Base-by-base conservation (phyloP, 1,140 invertebrate species). In the Caerostris darwini region DNA sequence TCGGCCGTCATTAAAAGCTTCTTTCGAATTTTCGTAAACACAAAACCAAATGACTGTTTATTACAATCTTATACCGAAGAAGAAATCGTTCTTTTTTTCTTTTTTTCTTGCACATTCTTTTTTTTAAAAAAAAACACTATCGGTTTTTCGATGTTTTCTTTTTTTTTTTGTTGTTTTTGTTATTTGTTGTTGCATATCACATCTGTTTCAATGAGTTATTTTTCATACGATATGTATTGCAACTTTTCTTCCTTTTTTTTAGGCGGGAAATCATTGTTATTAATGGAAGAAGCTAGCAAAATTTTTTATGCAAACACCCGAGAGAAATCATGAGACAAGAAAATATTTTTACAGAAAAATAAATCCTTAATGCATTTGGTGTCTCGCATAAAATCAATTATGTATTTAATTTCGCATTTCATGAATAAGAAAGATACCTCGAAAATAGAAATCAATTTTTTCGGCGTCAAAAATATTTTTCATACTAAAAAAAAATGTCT, bases 21-120 rank as follows among this genome's bases (percentile, higher is more conserved):
- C 34, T 53, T 77, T 5, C 8, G 34, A 77, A 34, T 7, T 77
- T 50, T 50, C 53, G 50, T 19, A 53, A 77, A 77, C 34, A 77
- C 71, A 77, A 77, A 7, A 58, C 54, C 54, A 85, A 85, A 58
- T 85, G 82, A 85, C 82, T 85, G 82, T 85, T 85, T 85, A 85
- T 85, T 85, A 85, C 54, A 85, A 19, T 58, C 57, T 85, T 17
- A 85, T 85, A 58, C 54, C 19, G 57, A 12, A 19, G 56, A 56
- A 34, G 7, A 85, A 85, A 57, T 8, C 2, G 6, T n/a, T 14
- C 5, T 50, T 10, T 12, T 7, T 19, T 7, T 19, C 14, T 53
- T 77, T 77, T 53, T 14, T 34, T 34, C 8, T 50, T 12, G 12
- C 10, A 34, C 34, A 0, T 53, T 77, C 8, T 8, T 50, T 53